Conservation (phyloP, 2,797 vertebrate genomes). For the Pipistrellus pipistrellus region DNA sequence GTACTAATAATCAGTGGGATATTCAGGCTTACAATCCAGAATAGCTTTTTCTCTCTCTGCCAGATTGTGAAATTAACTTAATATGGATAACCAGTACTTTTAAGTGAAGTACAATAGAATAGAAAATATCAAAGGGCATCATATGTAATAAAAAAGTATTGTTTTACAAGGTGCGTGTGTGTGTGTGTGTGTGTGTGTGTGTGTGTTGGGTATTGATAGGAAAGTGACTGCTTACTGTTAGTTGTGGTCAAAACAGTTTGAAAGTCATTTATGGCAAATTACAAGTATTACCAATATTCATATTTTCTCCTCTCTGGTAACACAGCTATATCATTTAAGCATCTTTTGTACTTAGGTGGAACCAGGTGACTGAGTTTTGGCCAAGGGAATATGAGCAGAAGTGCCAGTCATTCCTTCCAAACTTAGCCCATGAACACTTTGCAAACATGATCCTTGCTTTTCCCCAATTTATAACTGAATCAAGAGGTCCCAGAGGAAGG, state of each 20-base stretch:
- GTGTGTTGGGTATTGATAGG: background rate
- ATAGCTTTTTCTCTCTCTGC: background rate
- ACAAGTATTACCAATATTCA: background rate
- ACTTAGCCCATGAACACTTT: background rate
- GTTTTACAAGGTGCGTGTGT: background rate
- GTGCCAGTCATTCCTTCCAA: background rate
- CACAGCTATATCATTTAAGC: background rate
- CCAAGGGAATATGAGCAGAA: background rate
- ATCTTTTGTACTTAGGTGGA: background rate
- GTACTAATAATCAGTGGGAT: background rate
- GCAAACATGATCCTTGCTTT: background rate
- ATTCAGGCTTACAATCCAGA: background rate
- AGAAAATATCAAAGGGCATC: background rate
- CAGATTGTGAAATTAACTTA: background rate
- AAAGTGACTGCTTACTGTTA: background rate
- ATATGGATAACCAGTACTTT: slow-evolving; percentile 44
- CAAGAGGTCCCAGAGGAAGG: background rate
- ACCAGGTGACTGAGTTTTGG: background rate
- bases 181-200: background rate
- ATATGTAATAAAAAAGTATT: background rate
- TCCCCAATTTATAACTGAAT: background rate
- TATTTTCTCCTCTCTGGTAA: background rate
- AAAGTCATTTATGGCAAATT: slow-evolving; percentile 4
- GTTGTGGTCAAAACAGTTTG: background rate
- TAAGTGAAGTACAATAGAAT: background rate